Evolutionary conservation across 2,797 vertebrate genomes (phyloP), one percentile per base, ranked within the genome.

Genomic region (Pangasius sanitwongsei): DNA sequence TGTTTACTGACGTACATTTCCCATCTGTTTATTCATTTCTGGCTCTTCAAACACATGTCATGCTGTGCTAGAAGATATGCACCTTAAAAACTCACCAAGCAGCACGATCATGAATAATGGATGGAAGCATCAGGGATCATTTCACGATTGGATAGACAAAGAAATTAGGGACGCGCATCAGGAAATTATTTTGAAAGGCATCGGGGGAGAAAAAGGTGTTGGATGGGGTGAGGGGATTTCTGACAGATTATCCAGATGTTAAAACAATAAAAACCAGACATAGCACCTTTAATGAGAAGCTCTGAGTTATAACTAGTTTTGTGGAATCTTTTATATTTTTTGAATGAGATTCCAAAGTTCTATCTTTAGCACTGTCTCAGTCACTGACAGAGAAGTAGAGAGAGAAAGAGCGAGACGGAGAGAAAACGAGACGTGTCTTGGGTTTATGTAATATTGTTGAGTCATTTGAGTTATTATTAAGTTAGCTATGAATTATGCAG

Each of bases 91-190:
- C 18, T 50, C 70, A 84, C 12, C 5, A 13, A 69, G 55, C 74
- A 53, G 70, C 78, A 28, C 57, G 44, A 59, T 87, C 61, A 87
- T 84, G 88, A 90, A 89, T 86, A 89, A 88, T 77, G 69, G 89
- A 85, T 50, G 18, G 4, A 89, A 86, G 82, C 85, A 85, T 89
- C 25, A 4, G 78, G 75, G 85, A 89, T 89, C 69, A 88, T 83
- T 50, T 89, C 74, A 78, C 67, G 82, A 92, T 50, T 82, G 70
- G 82, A 87, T 78, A 82, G 86, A 83, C 70, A 67, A 87, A 70
- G 72, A 63, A 61, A 84, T 90, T 89, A 23, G 34, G 85, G 87
- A 87, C 55, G 48, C 25, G 81, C 84, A 83, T 87, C 59, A 87
- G 86, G 69, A 75, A 6, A 86, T 75, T 81, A 48, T 72, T 87